These are phyloP conservation scores for Crossocerus cetratus DNA, from an alignment of 2,888 invertebrate genomes.

Conservation along the genomic window DNA sequence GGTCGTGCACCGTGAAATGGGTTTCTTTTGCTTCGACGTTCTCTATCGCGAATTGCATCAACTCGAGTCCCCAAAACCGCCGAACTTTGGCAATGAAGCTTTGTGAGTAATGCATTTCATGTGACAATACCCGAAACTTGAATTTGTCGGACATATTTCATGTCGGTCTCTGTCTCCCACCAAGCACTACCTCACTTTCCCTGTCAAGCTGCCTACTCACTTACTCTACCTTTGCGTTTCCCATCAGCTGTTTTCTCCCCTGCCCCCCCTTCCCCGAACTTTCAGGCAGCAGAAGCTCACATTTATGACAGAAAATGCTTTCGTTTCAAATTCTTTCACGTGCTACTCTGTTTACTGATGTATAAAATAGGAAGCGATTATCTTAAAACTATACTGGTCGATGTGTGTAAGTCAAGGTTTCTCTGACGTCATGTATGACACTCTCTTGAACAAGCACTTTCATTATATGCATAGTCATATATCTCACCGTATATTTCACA, in stretches of 20 bases:
- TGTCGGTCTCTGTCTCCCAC: conserved; percentile 14
- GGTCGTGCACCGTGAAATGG: conserved; percentile 96
- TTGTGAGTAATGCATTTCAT: conserved; percentile 85
- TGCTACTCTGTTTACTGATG: neutral
- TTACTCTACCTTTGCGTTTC: conserved; percentile 9
- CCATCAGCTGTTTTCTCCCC: conserved; percentile 10
- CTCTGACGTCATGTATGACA: neutral
- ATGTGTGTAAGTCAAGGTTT: neutral
- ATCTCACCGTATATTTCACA: neutral
- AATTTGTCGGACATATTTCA: conserved; percentile 2
- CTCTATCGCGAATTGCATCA: conserved; percentile 96
- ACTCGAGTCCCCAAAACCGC: conserved; percentile 93
- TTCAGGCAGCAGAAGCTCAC: neutral
- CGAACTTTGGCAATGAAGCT: conserved; percentile 95
- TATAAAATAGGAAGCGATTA: too few species aligned
- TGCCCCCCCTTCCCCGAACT: conserved; percentile 16
- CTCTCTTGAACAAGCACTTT: neutral
- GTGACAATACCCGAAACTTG: conserved; percentile 13
- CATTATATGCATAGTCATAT: neutral
- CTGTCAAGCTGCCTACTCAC: conserved; percentile 9
- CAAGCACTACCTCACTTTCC: neutral
- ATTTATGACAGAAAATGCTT: neutral
- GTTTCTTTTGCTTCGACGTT: conserved; percentile 99
- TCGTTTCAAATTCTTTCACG: neutral
- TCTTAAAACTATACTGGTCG: too few species aligned